Base-by-base conservation (phyloP, 2,888 invertebrate genomes). In the Syritta pipiens region DNA sequence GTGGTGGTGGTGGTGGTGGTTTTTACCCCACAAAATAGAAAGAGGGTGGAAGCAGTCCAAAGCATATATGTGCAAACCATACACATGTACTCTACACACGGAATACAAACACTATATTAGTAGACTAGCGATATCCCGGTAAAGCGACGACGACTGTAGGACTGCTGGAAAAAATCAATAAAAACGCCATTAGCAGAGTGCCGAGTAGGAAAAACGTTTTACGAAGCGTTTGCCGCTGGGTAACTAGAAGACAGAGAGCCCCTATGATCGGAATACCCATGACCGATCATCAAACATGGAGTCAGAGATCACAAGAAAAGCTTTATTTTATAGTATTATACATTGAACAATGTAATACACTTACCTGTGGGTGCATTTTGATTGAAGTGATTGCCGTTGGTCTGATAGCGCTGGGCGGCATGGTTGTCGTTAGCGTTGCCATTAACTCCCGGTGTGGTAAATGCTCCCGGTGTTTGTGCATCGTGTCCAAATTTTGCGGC, bases 351-450 rank as follows among this genome's bases (percentile, higher is more conserved):
- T n/a, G n/a, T n/a, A n/a, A n/a, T n/a, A n/a, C n/a, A 86, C 88
- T 87, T 86, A 88, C 88, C 88, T 84, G 88, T 86, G 82, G 88
- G 86, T 74, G 86, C 85, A 86, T 88, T 89, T 84, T 88, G 89
- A 84, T 89, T 88, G 83, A 89, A 89, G 83, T 89, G 89, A 85
- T 89, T 89, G 83, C 88, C 88, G 84, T 89, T 89, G 81, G 88
- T 88, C 83, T 89, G 89, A 85, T 89, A 89, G 79, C 89, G 88
- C 82, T 89, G 88, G 82, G 87, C 85, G 81, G 87, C 85, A 86
- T 89, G 89, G 85, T 89, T 87, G 81, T 87, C 86, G 81, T 85
- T 85, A 71, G 82, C 83, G 76, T 86, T 85, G 51, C 85, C 85
- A 76, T 85, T 85, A 40, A 85, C 83, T 57, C 86, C 86, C 81